These are phyloP conservation scores for Drosophila macrospina DNA, from an alignment of 2,888 invertebrate species.

Conservation along the genomic window DNA sequence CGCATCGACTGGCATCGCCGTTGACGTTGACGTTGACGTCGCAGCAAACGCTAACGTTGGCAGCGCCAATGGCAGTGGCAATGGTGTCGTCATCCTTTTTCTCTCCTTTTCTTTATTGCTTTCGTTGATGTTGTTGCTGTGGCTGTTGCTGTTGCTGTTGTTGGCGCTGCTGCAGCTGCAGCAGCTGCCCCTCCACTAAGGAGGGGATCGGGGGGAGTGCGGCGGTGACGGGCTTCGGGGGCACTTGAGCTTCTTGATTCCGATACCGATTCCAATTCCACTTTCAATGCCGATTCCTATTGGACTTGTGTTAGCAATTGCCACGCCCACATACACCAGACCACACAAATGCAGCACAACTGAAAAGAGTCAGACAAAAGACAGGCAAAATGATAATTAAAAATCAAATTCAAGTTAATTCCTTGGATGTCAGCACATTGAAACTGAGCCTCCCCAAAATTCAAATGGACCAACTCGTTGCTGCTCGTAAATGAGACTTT, in stretches of 20 bases:
- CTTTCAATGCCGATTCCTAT: slow-evolving; percentile 39
- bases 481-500: slow-evolving; percentile 12
- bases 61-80: slow-evolving; percentile 32
- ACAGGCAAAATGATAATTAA: slow-evolving; percentile 42
- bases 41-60: slow-evolving; percentile 18
- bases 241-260: slow-evolving; percentile 50
- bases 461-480: not conserved
- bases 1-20: slow-evolving; percentile 46
- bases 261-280: slow-evolving; percentile 51
- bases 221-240: slow-evolving; percentile 3
- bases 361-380: slow-evolving; percentile 17
- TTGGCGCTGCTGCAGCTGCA: slow-evolving; percentile 11
- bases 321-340: slow-evolving; percentile 36
- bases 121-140: not conserved
- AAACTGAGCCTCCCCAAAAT: not conserved
- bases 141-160: slow-evolving; percentile 5
- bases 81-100: slow-evolving; percentile 36
- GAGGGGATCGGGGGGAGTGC: too few relatives aligned
- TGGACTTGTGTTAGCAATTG: slow-evolving; percentile 41
- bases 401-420: slow-evolving; percentile 45
- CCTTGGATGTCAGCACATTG: slow-evolving; percentile 8
- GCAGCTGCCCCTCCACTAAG: slow-evolving; percentile 30
- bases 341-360: slow-evolving; percentile 11
- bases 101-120: not conserved
- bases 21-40: slow-evolving; percentile 20